Percentiles rank a stretch among this genome's conserved stretches.
These are phyloP conservation scores for Actenoides lindsayi DNA, from an alignment of 2,113 vertebrate species.

Conservation along the genomic window DNA sequence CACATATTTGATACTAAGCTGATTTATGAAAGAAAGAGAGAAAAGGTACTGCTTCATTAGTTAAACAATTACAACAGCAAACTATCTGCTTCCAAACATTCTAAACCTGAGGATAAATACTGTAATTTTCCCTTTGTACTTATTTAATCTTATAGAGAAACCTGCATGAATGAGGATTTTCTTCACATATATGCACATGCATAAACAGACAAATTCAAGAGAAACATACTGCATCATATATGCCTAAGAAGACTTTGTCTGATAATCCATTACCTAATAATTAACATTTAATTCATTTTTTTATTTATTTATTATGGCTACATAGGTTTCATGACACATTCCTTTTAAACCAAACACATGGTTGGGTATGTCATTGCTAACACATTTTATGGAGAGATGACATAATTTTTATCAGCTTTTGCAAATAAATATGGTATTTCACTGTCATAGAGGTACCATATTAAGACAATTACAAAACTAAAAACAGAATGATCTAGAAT, in stretches of 20 bases:
- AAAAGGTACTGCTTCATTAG: background rate
- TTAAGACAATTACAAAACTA: background rate
- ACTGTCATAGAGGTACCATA: background rate
- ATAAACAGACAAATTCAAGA: background rate
- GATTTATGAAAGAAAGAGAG: background rate
- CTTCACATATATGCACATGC: background rate
- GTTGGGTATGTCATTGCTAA: background rate
- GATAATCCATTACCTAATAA: background rate
- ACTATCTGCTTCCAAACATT: background rate
- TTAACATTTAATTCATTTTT: background rate
- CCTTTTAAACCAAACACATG: background rate
- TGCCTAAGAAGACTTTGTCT: background rate
- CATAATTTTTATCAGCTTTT: background rate
- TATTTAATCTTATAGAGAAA: background rate
- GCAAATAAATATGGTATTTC: background rate
- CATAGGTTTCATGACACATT: background rate
- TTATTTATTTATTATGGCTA: rapidly evolving
- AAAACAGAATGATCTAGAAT: background rate
- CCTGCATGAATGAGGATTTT: background rate
- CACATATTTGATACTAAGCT: background rate
- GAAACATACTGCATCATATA: background rate
- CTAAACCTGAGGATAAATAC: background rate
- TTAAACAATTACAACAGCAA: background rate
- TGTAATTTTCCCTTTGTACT: background rate
- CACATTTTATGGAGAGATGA: background rate